phyloP scores from a whole-genome alignment of 2,797 vertebrate species.

The Urocyon cinereoargenteus region DNA sequence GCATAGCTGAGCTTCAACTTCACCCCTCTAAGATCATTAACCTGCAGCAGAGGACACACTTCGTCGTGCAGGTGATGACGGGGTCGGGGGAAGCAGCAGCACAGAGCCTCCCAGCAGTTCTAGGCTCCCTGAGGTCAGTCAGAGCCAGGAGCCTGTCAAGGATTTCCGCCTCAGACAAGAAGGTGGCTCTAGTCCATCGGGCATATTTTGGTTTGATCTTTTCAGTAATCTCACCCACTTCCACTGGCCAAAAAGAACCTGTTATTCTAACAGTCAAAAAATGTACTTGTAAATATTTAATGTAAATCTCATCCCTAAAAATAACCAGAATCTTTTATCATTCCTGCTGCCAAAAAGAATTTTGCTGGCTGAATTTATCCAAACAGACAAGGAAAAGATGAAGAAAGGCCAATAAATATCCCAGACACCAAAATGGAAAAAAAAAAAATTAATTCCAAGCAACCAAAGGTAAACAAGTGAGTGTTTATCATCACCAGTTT shows the following conservation, averaged over 20 bases:
- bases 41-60: neutral
- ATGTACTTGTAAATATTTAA: slow-evolving; percentile 7
- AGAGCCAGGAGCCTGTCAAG: neutral
- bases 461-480: slow-evolving; percentile 28
- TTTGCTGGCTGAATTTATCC: slow-evolving; percentile 44
- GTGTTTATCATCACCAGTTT: slow-evolving; percentile 25
- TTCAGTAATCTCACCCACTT: neutral
- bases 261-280: slow-evolving; percentile 3
- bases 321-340: slow-evolving; percentile 23
- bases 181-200: neutral
- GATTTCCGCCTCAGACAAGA: neutral
- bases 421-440: neutral
- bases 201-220: neutral
- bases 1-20: neutral
- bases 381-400: slow-evolving; percentile 57
- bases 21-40: neutral
- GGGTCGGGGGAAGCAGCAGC: neutral
- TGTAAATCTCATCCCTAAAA: slow-evolving; percentile 23
- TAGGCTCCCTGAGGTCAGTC: neutral
- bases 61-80: accelerated
- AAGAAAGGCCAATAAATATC: slow-evolving; percentile 54
- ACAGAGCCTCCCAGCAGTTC: neutral
- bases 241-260: neutral
- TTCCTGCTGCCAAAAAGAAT: slow-evolving; percentile 31
- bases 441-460: neutral